Evolutionary conservation across 2,888 invertebrate genomes (phyloP).

Genomic region (Eupithecia inturbata): DNA sequence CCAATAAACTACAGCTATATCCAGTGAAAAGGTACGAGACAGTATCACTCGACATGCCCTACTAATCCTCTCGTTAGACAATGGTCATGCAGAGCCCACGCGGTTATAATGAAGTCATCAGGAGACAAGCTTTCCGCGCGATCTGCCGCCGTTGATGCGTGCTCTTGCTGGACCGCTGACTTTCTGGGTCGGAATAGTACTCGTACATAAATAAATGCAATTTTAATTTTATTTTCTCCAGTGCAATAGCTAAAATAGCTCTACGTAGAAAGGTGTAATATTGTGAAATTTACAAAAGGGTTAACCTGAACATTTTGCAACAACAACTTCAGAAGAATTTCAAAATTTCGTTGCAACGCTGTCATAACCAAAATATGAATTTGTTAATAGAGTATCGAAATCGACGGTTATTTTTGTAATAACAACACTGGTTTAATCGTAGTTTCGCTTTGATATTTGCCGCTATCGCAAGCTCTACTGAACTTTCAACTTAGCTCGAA

Average conservation of each 20-base stretch:
- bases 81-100: slow-evolving; percentile 42
- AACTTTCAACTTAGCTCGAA: slow-evolving; percentile 49
- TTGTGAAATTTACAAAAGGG: not conserved
- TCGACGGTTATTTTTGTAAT: slow-evolving; percentile 42
- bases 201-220: slow-evolving; percentile 25
- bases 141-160: slow-evolving; percentile 61
- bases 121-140: slow-evolving; percentile 62
- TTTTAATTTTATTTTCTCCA: slow-evolving; percentile 25
- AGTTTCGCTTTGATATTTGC: slow-evolving; percentile 46
- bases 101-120: slow-evolving; percentile 60
- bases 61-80: slow-evolving; percentile 45
- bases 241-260: slow-evolving; percentile 10
- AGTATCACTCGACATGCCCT: slow-evolving; percentile 41
- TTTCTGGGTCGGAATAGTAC: slow-evolving; percentile 57
- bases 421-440: slow-evolving; percentile 35
- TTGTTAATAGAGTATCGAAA: slow-evolving; percentile 40
- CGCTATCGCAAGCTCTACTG: slow-evolving; percentile 51
- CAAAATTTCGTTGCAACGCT: slow-evolving; percentile 15
- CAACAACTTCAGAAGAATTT: slow-evolving; percentile 8
- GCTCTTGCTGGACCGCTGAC: slow-evolving; percentile 57
- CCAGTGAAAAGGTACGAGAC: slow-evolving; percentile 14
- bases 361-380: slow-evolving; percentile 37
- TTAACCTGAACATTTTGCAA: not conserved
- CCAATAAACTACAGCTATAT: not conserved
- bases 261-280: slow-evolving; percentile 5